These are phyloP conservation scores for Drosophila conformis DNA, from an alignment of 2,888 invertebrate genomes.

Conservation along the genomic window DNA sequence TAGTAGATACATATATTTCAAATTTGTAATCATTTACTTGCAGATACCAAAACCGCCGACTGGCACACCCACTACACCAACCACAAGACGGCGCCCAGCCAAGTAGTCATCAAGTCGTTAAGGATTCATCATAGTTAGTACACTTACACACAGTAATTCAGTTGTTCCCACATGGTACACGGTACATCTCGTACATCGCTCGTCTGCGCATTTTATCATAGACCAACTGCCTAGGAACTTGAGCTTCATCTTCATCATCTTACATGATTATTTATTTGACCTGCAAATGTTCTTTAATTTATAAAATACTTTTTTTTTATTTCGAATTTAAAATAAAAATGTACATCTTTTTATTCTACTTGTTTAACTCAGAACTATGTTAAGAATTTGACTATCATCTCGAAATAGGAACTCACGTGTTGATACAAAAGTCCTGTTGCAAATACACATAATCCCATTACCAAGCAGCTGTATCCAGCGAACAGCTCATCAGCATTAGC, in stretches of 20 bases:
- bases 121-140: constrained; percentile 56
- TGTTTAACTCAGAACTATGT: constrained; percentile 5
- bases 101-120: constrained; percentile 59
- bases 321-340: constrained; percentile 43
- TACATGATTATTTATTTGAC: constrained; percentile 15
- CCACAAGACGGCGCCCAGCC: constrained; percentile 79
- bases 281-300: constrained; percentile 30
- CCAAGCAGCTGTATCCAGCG: not conserved
- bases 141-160: constrained; percentile 13
- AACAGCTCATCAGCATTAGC: constrained; percentile 32
- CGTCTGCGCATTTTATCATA: constrained; percentile 19
- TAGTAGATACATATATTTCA: not conserved
- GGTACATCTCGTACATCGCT: not conserved
- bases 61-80: constrained; percentile 83
- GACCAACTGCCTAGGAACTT: constrained; percentile 31
- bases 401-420: constrained; percentile 32
- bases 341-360: constrained; percentile 39
- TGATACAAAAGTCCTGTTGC: constrained; percentile 26
- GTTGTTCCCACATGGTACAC: constrained; percentile 4
- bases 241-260: constrained; percentile 24
- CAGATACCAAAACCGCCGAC: constrained; percentile 83
- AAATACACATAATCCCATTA: constrained; percentile 11
- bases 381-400: not conserved
- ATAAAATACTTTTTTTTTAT: constrained; percentile 15
- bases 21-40: not conserved